Base-by-base conservation (phyloP, 1,140 invertebrate species). In the Penaeus japonicus region DNA sequence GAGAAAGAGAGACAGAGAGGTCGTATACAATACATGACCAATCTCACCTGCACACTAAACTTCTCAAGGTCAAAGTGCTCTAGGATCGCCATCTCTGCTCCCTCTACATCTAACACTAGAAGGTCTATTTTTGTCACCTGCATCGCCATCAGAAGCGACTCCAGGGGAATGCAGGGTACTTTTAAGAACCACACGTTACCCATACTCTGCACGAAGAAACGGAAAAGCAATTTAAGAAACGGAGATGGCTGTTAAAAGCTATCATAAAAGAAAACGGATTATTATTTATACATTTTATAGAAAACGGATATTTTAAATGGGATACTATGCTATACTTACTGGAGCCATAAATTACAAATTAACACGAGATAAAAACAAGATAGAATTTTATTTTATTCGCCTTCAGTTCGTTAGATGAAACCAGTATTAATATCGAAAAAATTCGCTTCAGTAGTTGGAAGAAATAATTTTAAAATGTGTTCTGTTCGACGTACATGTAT, bases 141-240 rank as follows among this genome's bases (percentile, higher is more conserved):
- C 89, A 96, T 95, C 35, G 96, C 96, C 87, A 96, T 92, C 91
- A 97, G 93, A 82, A 97, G 93, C 24, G 96, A 96, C 91, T 95
- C 95, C 78, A 97, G 93, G 89, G 96, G 96, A 92, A 97, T 96
- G 92, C 96, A 97, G 92, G 96, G 96, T 75, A 97, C 95, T 30
- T 91, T 85, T 4, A 92, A 90, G 73, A 91, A 90, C 39, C 89
- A 91, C 27, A 79, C 87, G 73, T 89, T 85, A n/a, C 59, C n/a
- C 55, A 90, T 32, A 20, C n/a, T 91, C 91, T 20, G 62, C 47
- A 47, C 27, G 73, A 15, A 39, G 70, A 54, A n/a, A 47, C 90
- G 95, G 94, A 1, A 54, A 22, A 1, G 20, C 53, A 18, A 27
- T 57, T 30, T 3, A 22, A 22, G 12, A 30, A 27, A 83, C 5